Evolutionary conservation across 1,140 invertebrate genomes (phyloP).

Genomic region (Drosophila prosaltans): DNA sequence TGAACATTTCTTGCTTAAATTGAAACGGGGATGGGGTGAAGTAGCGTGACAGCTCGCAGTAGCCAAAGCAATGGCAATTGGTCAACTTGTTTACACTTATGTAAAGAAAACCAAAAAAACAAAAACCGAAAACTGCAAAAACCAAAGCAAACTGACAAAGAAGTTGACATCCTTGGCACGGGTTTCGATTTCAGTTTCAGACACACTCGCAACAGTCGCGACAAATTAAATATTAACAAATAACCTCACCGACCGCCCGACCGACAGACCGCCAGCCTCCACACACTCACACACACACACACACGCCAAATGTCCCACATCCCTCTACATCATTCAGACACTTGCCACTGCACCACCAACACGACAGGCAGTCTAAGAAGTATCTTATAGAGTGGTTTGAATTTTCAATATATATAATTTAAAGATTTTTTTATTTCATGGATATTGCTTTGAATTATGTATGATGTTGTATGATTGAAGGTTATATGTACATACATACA

Average conservation of each 20-base stretch:
- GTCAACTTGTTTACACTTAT: slow-evolving; percentile 20
- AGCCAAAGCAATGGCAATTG: neutral
- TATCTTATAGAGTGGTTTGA: slow-evolving; percentile 18
- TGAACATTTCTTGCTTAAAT: neutral
- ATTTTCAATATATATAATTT: slow-evolving; percentile 27
- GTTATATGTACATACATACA: slow-evolving; percentile 7
- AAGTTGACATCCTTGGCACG: slow-evolving; percentile 78
- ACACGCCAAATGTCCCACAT: neutral
- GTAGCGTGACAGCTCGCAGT: neutral
- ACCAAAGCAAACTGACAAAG: slow-evolving; percentile 36
- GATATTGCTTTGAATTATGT: slow-evolving; percentile 59
- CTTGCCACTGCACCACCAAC: neutral
- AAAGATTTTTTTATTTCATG: slow-evolving; percentile 19
- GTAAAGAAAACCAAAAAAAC: slow-evolving; percentile 19
- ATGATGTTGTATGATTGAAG: slow-evolving; percentile 56
- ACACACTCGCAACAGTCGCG: slow-evolving; percentile 15
- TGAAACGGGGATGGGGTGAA: slow-evolving; percentile 3
- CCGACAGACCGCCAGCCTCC: neutral
- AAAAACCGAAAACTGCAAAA: neutral
- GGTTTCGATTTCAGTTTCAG: slow-evolving; percentile 52
- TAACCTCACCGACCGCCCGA: neutral
- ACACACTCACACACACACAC: neutral
- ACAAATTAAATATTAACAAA: slow-evolving; percentile 67
- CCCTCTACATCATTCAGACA: neutral
- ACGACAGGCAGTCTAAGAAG: slow-evolving; percentile 33